These are phyloP conservation scores for Drosophila engyochracea DNA, from an alignment of 2,888 invertebrate genomes.

Conservation along the genomic window DNA sequence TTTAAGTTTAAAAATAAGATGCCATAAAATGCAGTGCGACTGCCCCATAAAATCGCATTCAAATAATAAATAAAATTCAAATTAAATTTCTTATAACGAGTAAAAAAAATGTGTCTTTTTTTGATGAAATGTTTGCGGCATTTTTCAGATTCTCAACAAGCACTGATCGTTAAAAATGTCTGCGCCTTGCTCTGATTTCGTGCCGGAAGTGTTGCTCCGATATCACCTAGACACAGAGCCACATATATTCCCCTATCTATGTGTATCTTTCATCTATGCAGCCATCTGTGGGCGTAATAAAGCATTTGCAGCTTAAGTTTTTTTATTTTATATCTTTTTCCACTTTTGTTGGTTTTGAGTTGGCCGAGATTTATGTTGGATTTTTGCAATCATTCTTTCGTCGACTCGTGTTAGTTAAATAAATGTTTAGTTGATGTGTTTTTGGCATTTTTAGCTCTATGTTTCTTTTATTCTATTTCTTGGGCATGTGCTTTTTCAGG, in stretches of 20 bases:
- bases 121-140: slow-evolving; percentile 54
- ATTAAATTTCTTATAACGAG: slow-evolving; percentile 60
- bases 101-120: slow-evolving; percentile 17
- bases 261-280: slow-evolving; percentile 55
- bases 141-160: slow-evolving; percentile 50
- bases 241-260: slow-evolving; percentile 14
- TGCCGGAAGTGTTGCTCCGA: slow-evolving; percentile 69
- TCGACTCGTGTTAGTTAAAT: slow-evolving; percentile 60
- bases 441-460: slow-evolving; percentile 27
- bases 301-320: slow-evolving; percentile 73
- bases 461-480: slow-evolving; percentile 16
- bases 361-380: slow-evolving; percentile 71
- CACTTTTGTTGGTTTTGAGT: slow-evolving; percentile 51
- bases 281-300: slow-evolving; percentile 77
- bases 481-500: slow-evolving; percentile 64
- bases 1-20: slow-evolving; percentile 76
- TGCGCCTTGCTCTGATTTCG: slow-evolving; percentile 41
- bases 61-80: slow-evolving; percentile 73
- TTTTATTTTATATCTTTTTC: slow-evolving; percentile 31
- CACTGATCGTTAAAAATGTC: slow-evolving; percentile 32
- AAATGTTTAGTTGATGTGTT: slow-evolving; percentile 70
- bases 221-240: slow-evolving; percentile 54
- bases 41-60: slow-evolving; percentile 58
- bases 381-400: slow-evolving; percentile 77
- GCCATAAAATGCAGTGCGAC: slow-evolving; percentile 60